phyloP scores from a whole-genome alignment of 2,113 vertebrate genomes.

The Gobio gobio region DNA sequence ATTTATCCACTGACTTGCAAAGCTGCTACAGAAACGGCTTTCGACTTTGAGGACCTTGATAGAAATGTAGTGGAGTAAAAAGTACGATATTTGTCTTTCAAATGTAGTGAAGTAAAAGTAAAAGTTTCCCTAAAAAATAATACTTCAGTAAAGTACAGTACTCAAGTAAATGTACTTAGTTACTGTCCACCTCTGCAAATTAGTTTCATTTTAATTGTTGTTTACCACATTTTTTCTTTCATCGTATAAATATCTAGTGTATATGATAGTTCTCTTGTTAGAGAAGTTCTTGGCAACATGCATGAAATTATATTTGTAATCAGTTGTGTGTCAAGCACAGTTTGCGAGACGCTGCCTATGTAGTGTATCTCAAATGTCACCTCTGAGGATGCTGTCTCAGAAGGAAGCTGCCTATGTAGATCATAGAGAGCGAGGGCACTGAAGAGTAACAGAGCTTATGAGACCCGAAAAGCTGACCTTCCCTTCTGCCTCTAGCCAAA shows the following conservation, averaged over 20 bases:
- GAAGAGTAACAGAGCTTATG: constrained; percentile 3
- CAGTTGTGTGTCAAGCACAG: neutral
- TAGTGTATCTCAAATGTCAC: neutral
- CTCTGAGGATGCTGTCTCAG: neutral
- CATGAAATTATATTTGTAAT: neutral
- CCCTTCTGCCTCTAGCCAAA: constrained; percentile 18
- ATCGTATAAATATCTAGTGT: neutral
- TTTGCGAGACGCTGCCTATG: neutral
- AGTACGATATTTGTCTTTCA: too few relatives aligned
- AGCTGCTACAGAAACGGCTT: too few relatives aligned
- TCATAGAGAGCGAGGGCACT: neutral
- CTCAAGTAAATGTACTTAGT: too few relatives aligned
- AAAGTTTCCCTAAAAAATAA: too few relatives aligned
- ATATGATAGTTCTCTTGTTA: neutral
- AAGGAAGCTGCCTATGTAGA: constrained; percentile 4
- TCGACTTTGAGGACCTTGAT: too few relatives aligned
- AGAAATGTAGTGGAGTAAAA: too few relatives aligned
- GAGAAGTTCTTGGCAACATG: neutral
- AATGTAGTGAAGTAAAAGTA: too few relatives aligned
- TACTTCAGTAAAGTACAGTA: too few relatives aligned
- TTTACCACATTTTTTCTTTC: too few relatives aligned
- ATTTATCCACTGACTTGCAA: too few relatives aligned
- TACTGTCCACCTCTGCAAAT: too few relatives aligned
- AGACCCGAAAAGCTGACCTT: constrained; percentile 30
- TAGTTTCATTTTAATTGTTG: neutral